Conservation (phyloP, 2,888 invertebrate species). For the Bruchidius siliquastri region DNA sequence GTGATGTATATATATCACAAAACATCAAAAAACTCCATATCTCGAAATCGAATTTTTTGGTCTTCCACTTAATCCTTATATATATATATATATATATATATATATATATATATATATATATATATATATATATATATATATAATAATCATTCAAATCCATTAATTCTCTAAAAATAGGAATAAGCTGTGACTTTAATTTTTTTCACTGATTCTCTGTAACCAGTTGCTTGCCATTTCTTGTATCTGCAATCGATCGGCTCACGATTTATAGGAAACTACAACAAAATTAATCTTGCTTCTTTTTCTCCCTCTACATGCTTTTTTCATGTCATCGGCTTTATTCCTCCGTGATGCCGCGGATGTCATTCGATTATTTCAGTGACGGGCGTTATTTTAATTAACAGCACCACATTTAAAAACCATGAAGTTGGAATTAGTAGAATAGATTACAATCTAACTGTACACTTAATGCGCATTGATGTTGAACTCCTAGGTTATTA, state of each 20-base stretch:
- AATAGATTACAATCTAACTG: not conserved
- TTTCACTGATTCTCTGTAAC: not conserved
- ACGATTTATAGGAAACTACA: not conserved
- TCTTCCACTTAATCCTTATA: too few relatives aligned
- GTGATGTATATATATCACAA: too few relatives aligned
- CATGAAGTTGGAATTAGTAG: not conserved
- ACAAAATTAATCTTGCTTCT: not conserved
- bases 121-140: too few relatives aligned
- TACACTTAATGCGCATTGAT: not conserved
- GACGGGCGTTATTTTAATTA: not conserved
- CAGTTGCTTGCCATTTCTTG: not conserved
- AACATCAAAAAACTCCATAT: too few relatives aligned
- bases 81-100: too few relatives aligned
- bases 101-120: too few relatives aligned
- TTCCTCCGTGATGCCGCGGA: not conserved
- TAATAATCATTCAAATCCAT: not conserved
- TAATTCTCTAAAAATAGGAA: not conserved
- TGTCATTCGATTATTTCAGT: not conserved
- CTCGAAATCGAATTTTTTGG: too few relatives aligned
- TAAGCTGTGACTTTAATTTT: not conserved
- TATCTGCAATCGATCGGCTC: not conserved
- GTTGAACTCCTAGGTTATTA: not conserved
- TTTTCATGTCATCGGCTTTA: not conserved
- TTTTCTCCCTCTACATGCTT: not conserved
- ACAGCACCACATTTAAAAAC: not conserved